Conservation (phyloP, 1,140 invertebrate species). For the Macrosteles quadrilineatus region DNA sequence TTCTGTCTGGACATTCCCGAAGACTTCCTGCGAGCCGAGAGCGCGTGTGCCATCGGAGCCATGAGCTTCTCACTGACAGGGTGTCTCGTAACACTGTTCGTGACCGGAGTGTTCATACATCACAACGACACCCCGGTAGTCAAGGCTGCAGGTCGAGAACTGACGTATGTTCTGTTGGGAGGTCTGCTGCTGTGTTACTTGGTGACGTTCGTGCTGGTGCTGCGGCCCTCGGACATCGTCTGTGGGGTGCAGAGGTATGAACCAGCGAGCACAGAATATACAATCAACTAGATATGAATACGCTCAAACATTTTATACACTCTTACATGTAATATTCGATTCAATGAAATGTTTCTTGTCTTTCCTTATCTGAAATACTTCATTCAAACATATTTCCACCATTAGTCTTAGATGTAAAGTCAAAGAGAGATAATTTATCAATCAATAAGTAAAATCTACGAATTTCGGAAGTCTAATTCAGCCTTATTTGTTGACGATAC, state of each 20-base stretch:
- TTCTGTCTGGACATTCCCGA: conserved; percentile 78
- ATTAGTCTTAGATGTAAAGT: too few relatives aligned
- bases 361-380: too few relatives aligned
- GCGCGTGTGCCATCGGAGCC: conserved; percentile 75
- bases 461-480: too few relatives aligned
- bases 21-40: conserved; percentile 69
- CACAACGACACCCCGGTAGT: conserved; percentile 87
- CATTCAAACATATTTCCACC: too few relatives aligned
- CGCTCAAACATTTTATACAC: too few relatives aligned
- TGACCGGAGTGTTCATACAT: conserved; percentile 67
- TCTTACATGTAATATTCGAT: too few relatives aligned
- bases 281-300: too few relatives aligned
- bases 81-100: conserved; percentile 70
- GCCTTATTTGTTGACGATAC: too few relatives aligned
- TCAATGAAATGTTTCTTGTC: too few relatives aligned
- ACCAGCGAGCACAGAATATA: too few relatives aligned
- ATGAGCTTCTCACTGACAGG: conserved; percentile 85
- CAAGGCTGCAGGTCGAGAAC: conserved; percentile 83
- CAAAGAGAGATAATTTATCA: too few relatives aligned
- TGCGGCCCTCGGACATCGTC: conserved; percentile 72
- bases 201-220: conserved; percentile 80
- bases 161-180: conserved; percentile 82
- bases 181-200: conserved; percentile 89
- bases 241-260: conserved; percentile 75
- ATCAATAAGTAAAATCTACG: too few relatives aligned